Conservation (phyloP, 1,140 invertebrate genomes). For the Cataglyphis hispanica region DNA sequence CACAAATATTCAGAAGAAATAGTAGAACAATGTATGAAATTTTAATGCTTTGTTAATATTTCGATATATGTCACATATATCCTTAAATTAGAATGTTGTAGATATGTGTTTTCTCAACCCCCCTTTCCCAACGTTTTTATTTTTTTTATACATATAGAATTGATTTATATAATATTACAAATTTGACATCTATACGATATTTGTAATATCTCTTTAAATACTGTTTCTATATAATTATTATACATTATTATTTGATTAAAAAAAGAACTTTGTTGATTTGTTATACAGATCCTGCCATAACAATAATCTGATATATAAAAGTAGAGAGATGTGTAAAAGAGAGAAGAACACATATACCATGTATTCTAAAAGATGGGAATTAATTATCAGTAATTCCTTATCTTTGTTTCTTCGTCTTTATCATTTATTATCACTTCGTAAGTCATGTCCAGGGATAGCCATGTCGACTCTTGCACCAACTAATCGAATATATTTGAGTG, state of each 20-base stretch:
- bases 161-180: not conserved
- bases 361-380: not conserved
- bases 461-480: slow-evolving; percentile 17
- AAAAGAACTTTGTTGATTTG: not conserved
- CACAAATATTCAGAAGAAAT: too few relatives aligned
- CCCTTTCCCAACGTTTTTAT: not conserved
- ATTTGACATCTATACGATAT: not conserved
- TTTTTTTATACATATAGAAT: too few relatives aligned
- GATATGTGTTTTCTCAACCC: not conserved
- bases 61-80: too few relatives aligned
- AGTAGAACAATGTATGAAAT: too few relatives aligned
- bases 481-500: slow-evolving; percentile 46
- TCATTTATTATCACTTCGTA: slow-evolving; percentile 48
- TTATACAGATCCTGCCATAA: not conserved
- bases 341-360: not conserved
- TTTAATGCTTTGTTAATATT: too few relatives aligned
- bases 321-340: not conserved
- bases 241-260: slow-evolving; percentile 9
- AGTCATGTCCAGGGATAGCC: not conserved
- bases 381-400: slow-evolving; percentile 28
- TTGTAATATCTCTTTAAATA: not conserved
- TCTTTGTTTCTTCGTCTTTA: slow-evolving; percentile 23
- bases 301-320: not conserved
- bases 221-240: not conserved
- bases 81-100: not conserved